phyloP scores from a whole-genome alignment of 2,888 invertebrate species.

The Drosophila maculinotata region DNA sequence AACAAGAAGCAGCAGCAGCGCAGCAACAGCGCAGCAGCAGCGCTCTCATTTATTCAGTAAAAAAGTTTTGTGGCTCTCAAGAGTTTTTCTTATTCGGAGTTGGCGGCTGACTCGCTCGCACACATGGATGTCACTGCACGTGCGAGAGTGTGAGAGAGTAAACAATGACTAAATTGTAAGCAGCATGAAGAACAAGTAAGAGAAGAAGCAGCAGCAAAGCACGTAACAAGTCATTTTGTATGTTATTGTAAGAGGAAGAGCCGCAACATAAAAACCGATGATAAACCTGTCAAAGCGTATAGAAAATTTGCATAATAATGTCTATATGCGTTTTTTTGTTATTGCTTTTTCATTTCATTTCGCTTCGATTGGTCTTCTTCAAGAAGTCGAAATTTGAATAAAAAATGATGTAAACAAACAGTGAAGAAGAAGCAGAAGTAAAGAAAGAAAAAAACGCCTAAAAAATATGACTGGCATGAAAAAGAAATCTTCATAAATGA shows the following conservation, averaged over 20 bases:
- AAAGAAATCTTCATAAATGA: conserved; percentile 55
- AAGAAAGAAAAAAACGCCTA: conserved; percentile 7
- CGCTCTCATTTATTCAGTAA: background rate
- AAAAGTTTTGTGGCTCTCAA: conserved; percentile 1
- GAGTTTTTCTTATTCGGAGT: conserved; percentile 23
- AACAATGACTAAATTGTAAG: conserved; percentile 47
- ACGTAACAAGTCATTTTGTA: conserved; percentile 62
- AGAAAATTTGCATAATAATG: conserved; percentile 74
- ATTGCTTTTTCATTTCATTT: conserved; percentile 22
- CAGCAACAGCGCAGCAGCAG: background rate
- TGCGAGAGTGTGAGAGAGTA: conserved; percentile 5
- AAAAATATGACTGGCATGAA: conserved; percentile 27
- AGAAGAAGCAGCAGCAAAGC: conserved; percentile 35
- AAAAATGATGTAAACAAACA: conserved; percentile 63
- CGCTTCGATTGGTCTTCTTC: conserved; percentile 29
- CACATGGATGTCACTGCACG: conserved; percentile 31
- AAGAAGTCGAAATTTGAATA: conserved; percentile 66
- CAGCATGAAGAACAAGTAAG: conserved; percentile 25
- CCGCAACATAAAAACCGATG: conserved; percentile 46
- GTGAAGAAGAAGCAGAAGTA: conserved; percentile 31
- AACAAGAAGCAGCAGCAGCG: conserved; percentile 6
- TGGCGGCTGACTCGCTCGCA: conserved; percentile 20
- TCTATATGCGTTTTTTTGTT: conserved; percentile 31
- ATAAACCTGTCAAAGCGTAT: conserved; percentile 73
- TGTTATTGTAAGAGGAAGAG: conserved; percentile 30